phyloP scores from a whole-genome alignment of 2,113 vertebrate species.

The Scartelaos histophorus region DNA sequence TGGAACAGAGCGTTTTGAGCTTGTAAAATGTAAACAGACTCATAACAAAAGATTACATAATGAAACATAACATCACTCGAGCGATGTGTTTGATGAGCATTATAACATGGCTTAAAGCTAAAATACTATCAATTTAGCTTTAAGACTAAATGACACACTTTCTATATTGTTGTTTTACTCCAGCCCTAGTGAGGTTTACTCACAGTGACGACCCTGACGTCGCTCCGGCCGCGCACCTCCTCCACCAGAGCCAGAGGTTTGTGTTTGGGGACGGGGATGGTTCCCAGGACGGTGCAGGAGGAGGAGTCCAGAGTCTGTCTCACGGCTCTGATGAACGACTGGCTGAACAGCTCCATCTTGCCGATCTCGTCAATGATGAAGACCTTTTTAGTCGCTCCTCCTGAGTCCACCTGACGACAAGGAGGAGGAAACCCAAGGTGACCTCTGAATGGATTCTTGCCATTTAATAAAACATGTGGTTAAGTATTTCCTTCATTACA shows the following conservation, averaged over 20 bases:
- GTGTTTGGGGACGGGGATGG: constrained; percentile 88
- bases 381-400: constrained; percentile 67
- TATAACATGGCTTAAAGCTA: no score
- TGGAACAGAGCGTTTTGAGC: no score
- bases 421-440: background rate
- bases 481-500: background rate
- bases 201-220: constrained; percentile 88
- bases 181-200: constrained; percentile 60
- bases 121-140: no score
- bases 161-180: no score
- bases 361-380: constrained; percentile 94
- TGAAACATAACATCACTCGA: no score
- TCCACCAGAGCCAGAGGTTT: constrained; percentile 88
- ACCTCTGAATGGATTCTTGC: background rate
- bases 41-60: no score
- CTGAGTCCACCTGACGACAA: constrained; percentile 67
- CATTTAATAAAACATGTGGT: background rate
- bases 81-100: no score
- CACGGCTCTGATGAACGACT: constrained; percentile 85
- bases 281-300: constrained; percentile 82
- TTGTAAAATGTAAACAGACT: no score
- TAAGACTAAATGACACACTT: no score
- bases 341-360: constrained; percentile 98
- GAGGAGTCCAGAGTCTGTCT: constrained; percentile 76
- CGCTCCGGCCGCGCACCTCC: constrained; percentile 84